These are phyloP conservation scores for Falco punctatus DNA, from an alignment of 2,113 vertebrate genomes.

Conservation along the genomic window DNA sequence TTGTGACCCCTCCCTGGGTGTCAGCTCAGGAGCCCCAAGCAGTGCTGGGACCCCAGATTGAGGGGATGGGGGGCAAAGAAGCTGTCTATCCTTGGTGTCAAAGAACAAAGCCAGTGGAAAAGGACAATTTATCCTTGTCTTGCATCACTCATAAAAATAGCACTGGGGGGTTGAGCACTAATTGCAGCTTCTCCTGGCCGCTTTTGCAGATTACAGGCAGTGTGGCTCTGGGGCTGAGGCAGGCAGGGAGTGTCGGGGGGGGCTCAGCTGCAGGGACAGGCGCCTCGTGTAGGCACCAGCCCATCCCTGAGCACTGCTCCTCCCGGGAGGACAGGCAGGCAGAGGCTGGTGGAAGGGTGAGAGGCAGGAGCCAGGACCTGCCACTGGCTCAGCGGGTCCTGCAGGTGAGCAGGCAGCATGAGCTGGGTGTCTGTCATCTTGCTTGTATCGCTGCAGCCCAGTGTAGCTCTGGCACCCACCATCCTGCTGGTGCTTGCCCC, in stretches of 20 bases:
- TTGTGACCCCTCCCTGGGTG: fast-evolving
- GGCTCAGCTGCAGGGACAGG: fast-evolving
- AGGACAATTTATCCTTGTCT: background rate
- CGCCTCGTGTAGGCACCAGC: too few relatives aligned
- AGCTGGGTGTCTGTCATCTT: background rate
- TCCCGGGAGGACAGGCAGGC: background rate
- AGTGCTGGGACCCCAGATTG: fast-evolving
- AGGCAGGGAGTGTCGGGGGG: background rate
- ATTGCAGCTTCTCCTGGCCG: background rate
- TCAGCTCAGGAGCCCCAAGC: background rate
- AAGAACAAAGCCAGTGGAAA: background rate
- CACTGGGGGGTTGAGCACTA: background rate
- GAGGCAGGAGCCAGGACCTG: background rate
- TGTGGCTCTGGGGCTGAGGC: background rate
- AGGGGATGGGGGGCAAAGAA: background rate
- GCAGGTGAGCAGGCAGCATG: background rate
- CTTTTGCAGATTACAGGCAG: background rate
- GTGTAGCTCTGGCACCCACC: background rate
- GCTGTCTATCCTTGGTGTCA: fast-evolving
- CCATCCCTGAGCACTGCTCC: fast-evolving
- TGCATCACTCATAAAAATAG: background rate
- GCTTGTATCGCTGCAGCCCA: fast-evolving
- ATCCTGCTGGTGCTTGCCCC: background rate
- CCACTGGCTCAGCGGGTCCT: too few relatives aligned
- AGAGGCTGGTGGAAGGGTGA: fast-evolving